A percentile compares a stretch with the other conserved stretches of the same genome.
phyloP scores from a whole-genome alignment of 2,888 invertebrate genomes.

The Bombylius major region DNA sequence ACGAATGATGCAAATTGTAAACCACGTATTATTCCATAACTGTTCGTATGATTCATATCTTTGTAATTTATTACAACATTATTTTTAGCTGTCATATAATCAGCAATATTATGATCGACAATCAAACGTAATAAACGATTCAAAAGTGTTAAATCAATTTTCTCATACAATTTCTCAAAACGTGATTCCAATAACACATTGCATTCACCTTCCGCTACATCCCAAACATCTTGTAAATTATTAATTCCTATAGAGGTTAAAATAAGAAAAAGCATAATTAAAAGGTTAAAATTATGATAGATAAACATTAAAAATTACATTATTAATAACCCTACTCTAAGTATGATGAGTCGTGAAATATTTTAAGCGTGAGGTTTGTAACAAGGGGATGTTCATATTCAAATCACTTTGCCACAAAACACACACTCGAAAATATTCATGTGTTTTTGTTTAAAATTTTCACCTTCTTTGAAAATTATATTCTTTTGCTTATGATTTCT shows the following conservation, averaged over 20 bases:
- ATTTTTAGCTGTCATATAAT: conserved; percentile 99
- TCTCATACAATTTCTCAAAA: conserved; percentile 98
- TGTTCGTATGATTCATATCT: conserved; percentile 99
- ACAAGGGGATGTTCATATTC: conserved; percentile 50
- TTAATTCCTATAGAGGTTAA: conserved; percentile 59
- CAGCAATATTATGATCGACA: conserved; percentile 99
- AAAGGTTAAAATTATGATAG: too few relatives aligned
- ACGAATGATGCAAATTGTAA: conserved; percentile 98
- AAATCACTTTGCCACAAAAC: conserved; percentile 55
- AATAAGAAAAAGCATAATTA: neutral
- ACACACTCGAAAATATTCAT: conserved; percentile 39
- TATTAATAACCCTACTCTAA: too few relatives aligned
- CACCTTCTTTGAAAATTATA: too few relatives aligned
- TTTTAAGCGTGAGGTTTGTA: conserved; percentile 54
- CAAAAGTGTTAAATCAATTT: conserved; percentile 95
- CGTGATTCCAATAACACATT: conserved; percentile 94
- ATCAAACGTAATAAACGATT: conserved; percentile 92
- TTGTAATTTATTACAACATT: conserved; percentile 99
- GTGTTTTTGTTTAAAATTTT: neutral
- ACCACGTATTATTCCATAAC: conserved; percentile 97
- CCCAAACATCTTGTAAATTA: conserved; percentile 97
- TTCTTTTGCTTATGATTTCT: too few relatives aligned
- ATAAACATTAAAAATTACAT: too few relatives aligned
- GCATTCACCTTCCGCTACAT: conserved; percentile 96
- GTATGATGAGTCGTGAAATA: conserved; percentile 6